Evolutionary conservation across 53 echinoderm and acorn worm species (phyloP).

Genomic region (Hippasteria phrygiana): DNA sequence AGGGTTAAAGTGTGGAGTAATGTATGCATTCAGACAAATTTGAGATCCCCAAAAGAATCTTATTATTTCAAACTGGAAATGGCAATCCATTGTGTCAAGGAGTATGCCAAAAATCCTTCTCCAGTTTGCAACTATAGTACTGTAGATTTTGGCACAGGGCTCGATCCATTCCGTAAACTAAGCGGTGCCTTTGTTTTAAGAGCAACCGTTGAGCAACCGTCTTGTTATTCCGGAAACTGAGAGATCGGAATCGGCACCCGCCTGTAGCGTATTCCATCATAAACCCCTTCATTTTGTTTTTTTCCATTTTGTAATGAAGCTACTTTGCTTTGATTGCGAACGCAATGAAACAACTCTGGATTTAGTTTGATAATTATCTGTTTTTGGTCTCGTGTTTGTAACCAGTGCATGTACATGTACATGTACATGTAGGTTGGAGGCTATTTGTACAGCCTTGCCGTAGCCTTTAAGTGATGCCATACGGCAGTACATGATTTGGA

Average conservation of each 20-base stretch:
- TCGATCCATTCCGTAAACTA: not conserved
- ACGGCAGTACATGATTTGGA: not conserved
- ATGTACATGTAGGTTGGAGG: not conserved
- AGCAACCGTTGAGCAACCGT: not conserved
- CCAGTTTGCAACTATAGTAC: not conserved
- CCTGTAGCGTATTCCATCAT: not conserved
- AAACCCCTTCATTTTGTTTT: not conserved
- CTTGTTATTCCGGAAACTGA: not conserved
- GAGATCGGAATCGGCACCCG: not conserved
- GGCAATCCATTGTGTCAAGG: no score
- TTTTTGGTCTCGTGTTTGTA: not conserved
- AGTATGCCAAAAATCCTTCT: no score
- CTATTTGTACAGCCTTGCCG: not conserved
- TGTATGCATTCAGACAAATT: no score
- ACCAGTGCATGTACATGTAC: not conserved
- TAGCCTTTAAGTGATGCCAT: not conserved
- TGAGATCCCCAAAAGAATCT: no score
- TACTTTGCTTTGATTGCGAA: not conserved
- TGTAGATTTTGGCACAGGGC: no score
- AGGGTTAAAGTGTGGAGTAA: no score
- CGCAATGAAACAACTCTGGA: not conserved
- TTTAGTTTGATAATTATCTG: not conserved
- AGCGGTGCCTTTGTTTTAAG: conserved; percentile 7
- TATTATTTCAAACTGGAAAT: no score
- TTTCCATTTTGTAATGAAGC: conserved; percentile 6